phyloP scores from a whole-genome alignment of 2,888 invertebrate genomes.

The Xestia ashworthii region DNA sequence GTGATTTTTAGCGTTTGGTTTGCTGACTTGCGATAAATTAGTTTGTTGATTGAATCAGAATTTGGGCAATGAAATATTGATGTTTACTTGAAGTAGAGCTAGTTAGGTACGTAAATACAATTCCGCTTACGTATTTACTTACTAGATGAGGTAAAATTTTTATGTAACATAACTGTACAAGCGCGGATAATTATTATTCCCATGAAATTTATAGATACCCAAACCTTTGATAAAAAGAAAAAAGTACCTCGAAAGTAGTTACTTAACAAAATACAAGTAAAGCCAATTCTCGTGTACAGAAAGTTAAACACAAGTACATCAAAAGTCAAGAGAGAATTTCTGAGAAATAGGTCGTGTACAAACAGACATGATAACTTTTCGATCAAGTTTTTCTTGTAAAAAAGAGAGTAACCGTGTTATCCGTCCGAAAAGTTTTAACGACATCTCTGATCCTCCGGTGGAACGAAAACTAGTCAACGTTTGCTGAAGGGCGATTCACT shows the following conservation, averaged over 20 bases:
- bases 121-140: slow-evolving; percentile 17
- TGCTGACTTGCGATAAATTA: slow-evolving; percentile 19
- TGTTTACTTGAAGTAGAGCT: slow-evolving; percentile 23
- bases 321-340: slow-evolving; percentile 43
- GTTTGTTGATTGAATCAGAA: slow-evolving; percentile 17
- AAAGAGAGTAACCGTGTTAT: slow-evolving; percentile 78
- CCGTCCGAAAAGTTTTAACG: slow-evolving; percentile 83
- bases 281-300: slow-evolving; percentile 11
- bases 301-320: slow-evolving; percentile 31
- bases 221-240: neutral
- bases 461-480: slow-evolving; percentile 62
- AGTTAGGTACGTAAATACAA: slow-evolving; percentile 20
- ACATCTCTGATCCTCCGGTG: slow-evolving; percentile 68
- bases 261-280: slow-evolving; percentile 13
- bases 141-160: slow-evolving; percentile 13
- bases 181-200: neutral
- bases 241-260: neutral
- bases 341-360: slow-evolving; percentile 70
- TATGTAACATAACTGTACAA: neutral
- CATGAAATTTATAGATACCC: neutral
- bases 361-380: slow-evolving; percentile 74
- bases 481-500: slow-evolving; percentile 49
- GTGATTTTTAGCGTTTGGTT: slow-evolving; percentile 47
- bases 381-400: slow-evolving; percentile 69
- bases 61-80: neutral